Evolutionary conservation across 2,113 vertebrate species (phyloP).

Genomic region (Alligator mississippiensis): DNA sequence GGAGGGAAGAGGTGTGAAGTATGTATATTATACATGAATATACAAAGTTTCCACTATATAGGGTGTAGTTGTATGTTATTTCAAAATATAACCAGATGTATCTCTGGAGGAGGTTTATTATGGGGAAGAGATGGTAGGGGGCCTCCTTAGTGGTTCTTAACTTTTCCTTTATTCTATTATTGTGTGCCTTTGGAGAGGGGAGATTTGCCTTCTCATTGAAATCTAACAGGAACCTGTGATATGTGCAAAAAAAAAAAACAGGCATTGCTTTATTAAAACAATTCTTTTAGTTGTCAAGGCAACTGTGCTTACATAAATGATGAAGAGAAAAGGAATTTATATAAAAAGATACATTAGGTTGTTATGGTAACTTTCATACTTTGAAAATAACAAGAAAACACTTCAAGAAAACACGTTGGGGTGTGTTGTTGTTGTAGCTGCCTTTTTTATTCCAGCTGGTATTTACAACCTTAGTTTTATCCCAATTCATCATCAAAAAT

Average conservation of each 20-base stretch:
- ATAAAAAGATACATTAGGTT: background rate
- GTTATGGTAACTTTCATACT: conserved; percentile 15
- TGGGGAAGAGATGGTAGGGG: background rate
- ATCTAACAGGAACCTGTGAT: background rate
- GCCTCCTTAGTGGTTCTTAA: background rate
- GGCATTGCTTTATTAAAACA: conserved; percentile 30
- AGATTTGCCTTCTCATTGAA: background rate
- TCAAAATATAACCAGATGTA: background rate
- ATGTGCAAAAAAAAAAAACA: conserved; percentile 1
- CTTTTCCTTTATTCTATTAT: background rate
- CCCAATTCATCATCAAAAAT: background rate
- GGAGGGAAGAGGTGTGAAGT: background rate
- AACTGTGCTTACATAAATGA: conserved; percentile 45
- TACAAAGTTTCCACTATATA: no score
- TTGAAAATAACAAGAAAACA: conserved; percentile 2
- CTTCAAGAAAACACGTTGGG: background rate
- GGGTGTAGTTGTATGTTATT: background rate
- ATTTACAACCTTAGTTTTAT: background rate
- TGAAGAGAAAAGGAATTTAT: conserved; percentile 13
- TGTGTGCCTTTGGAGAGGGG: background rate
- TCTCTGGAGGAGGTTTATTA: background rate
- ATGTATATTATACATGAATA: background rate
- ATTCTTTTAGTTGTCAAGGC: conserved; percentile 27
- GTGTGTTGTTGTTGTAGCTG: background rate
- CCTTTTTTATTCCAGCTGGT: background rate